Evolutionary conservation across 2,797 vertebrate genomes (phyloP), one percentile per base, ranked within the genome.

Genomic region (Lateolabrax maculatus): DNA sequence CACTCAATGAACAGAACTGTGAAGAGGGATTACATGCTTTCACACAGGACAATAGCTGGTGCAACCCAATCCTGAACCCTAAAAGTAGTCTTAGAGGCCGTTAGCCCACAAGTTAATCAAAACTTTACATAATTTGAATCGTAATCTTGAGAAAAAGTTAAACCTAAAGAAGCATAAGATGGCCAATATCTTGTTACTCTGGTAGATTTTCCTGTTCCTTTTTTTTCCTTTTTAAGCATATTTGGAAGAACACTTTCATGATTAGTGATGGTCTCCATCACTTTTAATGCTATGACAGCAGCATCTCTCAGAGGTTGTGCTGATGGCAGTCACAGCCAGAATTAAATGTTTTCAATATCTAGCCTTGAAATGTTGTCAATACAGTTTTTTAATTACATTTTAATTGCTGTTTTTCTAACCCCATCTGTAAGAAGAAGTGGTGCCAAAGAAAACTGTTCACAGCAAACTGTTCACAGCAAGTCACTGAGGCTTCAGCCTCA

Each of bases 11-110:
- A 57, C 43, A 71, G 23, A 83, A 44, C 37, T 62, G 63, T 71
- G 49, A 56, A 23, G 74, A 62, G 51, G 79, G 73, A 84, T 74
- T 74, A 63, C 65, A 52, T 49, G 71, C 56, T 79, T 67, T 74
- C 44, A 80, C 2, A 41, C 41, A 36, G 56, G 23, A 78, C 62
- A 75, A 71, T 36, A 34, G 37, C 31, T 19, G 36, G 9, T 48
- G 71, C 18, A 70, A 55, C 18, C 37, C 25, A 56, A 46, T 48
- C 52, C 37, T 62, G 63, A 60, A 63, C 46, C 43, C 21, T 63
- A 5, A 64, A 71, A 60, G 37, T 44, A 53, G 13, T 37, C 41
- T n/a, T 1, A 39, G 16, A 78, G 18, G 3, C 23, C 0, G 13
- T 57, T 31, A 62, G 31, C 12, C 23, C 25, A 43, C 2, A 9